A percentile compares a stretch with the other conserved stretches of the same genome.
phyloP scores from a whole-genome alignment of 2,797 vertebrate genomes.

The Merluccius polli region DNA sequence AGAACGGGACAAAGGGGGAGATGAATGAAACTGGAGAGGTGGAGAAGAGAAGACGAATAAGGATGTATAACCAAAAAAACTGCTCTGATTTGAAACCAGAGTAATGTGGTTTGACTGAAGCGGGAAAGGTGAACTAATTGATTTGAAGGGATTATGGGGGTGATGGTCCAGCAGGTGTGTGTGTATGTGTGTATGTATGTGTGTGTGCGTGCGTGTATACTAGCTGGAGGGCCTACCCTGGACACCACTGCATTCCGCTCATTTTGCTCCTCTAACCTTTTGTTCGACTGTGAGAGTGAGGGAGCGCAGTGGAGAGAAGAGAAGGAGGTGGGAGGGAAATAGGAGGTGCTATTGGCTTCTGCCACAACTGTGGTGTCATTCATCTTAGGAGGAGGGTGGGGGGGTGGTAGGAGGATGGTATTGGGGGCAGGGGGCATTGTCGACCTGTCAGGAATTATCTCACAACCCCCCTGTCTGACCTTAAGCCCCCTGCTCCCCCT shows the following conservation, averaged over 20 bases:
- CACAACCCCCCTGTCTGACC: slow-evolving; percentile 60
- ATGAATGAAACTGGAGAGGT: slow-evolving; percentile 19
- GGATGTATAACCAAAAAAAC: slow-evolving; percentile 46
- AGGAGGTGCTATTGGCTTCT: slow-evolving; percentile 52
- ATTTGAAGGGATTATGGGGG: slow-evolving; percentile 65
- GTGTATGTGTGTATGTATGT: slow-evolving; percentile 8
- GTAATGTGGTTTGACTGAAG: slow-evolving; percentile 68
- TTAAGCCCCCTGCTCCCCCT: slow-evolving; percentile 43
- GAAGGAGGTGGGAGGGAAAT: slow-evolving; percentile 1
- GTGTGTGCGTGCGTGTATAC: neutral
- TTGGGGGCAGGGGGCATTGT: slow-evolving; percentile 41
- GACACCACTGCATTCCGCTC: slow-evolving; percentile 61
- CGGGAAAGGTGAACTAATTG: slow-evolving; percentile 75
- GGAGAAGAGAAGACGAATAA: slow-evolving; percentile 2
- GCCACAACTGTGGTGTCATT: slow-evolving; percentile 51
- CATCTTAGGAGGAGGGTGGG: slow-evolving; percentile 35
- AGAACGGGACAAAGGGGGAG: neutral
- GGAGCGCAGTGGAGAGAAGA: slow-evolving; percentile 18
- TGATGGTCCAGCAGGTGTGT: slow-evolving; percentile 68
- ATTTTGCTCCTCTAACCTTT: slow-evolving; percentile 59
- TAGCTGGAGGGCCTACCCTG: slow-evolving; percentile 10
- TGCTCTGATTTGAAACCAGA: slow-evolving; percentile 61
- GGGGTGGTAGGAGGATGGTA: slow-evolving; percentile 18
- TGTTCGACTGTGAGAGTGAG: slow-evolving; percentile 58
- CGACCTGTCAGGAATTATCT: slow-evolving; percentile 66